These are phyloP conservation scores for Lepeophtheirus salmonis DNA, from an alignment of 1,140 invertebrate species.

Conservation along the genomic window DNA sequence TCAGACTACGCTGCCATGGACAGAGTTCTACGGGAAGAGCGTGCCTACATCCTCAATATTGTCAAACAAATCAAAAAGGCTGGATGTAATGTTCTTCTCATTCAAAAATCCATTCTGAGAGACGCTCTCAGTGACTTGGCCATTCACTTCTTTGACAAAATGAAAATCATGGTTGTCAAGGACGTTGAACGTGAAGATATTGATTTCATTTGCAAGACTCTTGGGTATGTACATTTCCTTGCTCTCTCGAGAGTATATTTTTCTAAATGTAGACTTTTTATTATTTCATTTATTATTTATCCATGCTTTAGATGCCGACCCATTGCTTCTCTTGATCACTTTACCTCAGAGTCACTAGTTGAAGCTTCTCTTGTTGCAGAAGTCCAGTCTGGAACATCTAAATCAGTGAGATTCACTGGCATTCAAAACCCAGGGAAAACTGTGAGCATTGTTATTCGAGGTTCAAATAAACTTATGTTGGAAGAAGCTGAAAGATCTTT, in stretches of 20 bases:
- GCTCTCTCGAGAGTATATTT: too few species aligned
- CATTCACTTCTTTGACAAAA: conserved; percentile 93
- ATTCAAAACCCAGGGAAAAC: conserved; percentile 71
- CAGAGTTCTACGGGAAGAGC: conserved; percentile 89
- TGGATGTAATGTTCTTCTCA: conserved; percentile 90
- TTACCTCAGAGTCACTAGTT: conserved; percentile 71
- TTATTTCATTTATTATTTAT: too few species aligned
- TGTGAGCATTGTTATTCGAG: conserved; percentile 78
- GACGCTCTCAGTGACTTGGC: conserved; percentile 94
- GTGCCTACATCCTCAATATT: conserved; percentile 93
- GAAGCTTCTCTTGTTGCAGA: conserved; percentile 88
- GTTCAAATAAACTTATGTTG: conserved; percentile 86
- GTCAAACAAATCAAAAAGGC: conserved; percentile 97
- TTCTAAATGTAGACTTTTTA: too few species aligned
- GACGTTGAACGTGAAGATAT: conserved; percentile 96
- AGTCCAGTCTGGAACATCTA: conserved; percentile 61
- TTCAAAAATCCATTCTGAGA: conserved; percentile 93
- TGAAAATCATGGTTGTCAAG: conserved; percentile 96
- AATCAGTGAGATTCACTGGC: conserved; percentile 79
- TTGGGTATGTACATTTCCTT: conserved; percentile 27
- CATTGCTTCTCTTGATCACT: conserved; percentile 96
- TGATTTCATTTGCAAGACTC: conserved; percentile 74
- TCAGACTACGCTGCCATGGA: conserved; percentile 99
- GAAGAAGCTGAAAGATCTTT: conserved; percentile 89
- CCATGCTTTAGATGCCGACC: conserved; percentile 69